Evolutionary conservation across 2,888 invertebrate genomes (phyloP).

Genomic region (Eupithecia tripunctaria): DNA sequence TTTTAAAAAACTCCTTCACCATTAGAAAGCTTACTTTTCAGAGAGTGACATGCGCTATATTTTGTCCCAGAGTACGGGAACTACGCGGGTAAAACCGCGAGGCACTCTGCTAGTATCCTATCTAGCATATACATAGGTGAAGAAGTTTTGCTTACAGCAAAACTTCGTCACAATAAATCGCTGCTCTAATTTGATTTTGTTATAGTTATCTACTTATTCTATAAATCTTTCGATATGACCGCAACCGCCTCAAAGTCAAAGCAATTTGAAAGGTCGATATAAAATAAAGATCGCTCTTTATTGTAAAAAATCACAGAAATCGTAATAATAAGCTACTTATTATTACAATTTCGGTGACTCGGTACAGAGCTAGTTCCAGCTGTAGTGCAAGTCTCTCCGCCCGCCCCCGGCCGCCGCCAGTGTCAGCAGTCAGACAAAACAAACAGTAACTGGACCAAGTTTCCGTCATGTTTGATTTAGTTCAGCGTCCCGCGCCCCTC

Average conservation of each 20-base stretch:
- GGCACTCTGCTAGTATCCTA: too few relatives aligned
- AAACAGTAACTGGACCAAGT: slow-evolving; percentile 32
- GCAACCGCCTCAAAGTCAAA: neutral
- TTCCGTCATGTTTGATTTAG: slow-evolving; percentile 23
- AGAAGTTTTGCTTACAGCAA: neutral
- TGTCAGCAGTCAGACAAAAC: slow-evolving; percentile 20
- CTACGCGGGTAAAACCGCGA: too few relatives aligned
- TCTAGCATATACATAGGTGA: too few relatives aligned
- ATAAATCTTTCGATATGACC: neutral
- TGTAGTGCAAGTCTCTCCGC: neutral
- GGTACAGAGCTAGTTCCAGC: neutral
- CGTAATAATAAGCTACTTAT: too few relatives aligned
- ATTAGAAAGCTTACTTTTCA: too few relatives aligned
- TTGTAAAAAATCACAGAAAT: too few relatives aligned
- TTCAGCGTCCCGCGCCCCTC: slow-evolving; percentile 7
- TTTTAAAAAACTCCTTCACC: too few relatives aligned
- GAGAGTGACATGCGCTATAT: too few relatives aligned
- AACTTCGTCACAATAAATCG: neutral
- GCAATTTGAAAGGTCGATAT: neutral
- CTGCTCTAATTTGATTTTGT: neutral
- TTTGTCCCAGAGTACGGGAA: too few relatives aligned
- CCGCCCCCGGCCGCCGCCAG: neutral
- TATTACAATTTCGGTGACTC: too few relatives aligned
- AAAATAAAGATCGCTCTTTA: neutral
- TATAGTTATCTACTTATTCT: neutral